Conservation (phyloP, 2,888 invertebrate genomes). For the Mythimna lalbum region DNA sequence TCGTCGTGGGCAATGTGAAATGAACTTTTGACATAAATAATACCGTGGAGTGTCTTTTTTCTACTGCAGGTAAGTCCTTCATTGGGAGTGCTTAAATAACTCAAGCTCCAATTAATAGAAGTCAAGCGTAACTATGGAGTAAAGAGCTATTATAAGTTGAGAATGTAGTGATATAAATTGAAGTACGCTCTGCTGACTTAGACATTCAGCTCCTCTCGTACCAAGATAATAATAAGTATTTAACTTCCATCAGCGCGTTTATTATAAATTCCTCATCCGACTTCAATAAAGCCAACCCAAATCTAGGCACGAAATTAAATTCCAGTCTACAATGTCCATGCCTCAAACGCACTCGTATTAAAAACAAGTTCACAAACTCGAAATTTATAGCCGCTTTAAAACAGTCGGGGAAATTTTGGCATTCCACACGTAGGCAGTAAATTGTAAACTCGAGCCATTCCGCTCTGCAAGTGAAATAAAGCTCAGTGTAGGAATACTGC, state of each 20-base stretch:
- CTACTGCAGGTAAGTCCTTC: not conserved
- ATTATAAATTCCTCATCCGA: not conserved
- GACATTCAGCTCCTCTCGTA: not conserved
- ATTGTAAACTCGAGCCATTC: slow-evolving; percentile 33
- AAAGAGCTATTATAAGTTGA: too few species aligned
- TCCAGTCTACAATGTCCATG: not conserved
- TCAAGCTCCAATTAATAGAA: not conserved
- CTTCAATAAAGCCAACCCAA: slow-evolving; percentile 7
- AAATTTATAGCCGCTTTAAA: slow-evolving; percentile 38
- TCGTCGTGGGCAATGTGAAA: too few species aligned
- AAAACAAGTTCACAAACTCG: slow-evolving; percentile 34
- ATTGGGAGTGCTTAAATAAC: not conserved
- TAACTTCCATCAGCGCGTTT: not conserved
- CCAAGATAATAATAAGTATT: not conserved
- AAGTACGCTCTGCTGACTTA: not conserved
- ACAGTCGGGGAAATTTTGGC: slow-evolving; percentile 38
- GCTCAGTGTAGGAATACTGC: slow-evolving; percentile 3
- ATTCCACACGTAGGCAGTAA: slow-evolving; percentile 51
- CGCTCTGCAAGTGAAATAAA: slow-evolving; percentile 25
- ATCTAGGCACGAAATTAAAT: slow-evolving; percentile 32
- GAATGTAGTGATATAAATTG: too few species aligned
- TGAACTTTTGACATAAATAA: too few species aligned
- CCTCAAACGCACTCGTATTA: slow-evolving; percentile 15
- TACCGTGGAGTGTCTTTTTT: not conserved
- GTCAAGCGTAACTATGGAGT: too few species aligned